Conservation (phyloP, 1,140 invertebrate genomes). For the Drosophila sechellia region DNA sequence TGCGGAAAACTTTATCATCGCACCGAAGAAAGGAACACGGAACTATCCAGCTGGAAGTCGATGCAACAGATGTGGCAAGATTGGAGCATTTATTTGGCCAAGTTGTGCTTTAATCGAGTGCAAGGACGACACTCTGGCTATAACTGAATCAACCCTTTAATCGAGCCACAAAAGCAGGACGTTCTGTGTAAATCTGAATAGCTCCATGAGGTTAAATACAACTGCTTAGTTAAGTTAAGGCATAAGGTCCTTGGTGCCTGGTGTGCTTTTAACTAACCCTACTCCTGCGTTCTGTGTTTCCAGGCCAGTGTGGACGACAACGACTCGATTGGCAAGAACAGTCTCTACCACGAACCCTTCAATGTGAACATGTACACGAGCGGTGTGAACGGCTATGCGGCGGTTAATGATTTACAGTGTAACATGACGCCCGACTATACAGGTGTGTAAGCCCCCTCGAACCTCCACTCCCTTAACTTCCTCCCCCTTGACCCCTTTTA, state of each 20-base stretch:
- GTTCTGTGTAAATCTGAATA: too few relatives aligned
- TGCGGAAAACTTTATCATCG: slow-evolving; percentile 25
- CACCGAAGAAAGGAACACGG: background rate
- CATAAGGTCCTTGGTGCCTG: too few relatives aligned
- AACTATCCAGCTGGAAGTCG: slow-evolving; percentile 8
- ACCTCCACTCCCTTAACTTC: slow-evolving; percentile 3
- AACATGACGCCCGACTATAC: slow-evolving; percentile 85
- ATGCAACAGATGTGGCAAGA: slow-evolving; percentile 24
- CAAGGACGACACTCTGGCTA: background rate
- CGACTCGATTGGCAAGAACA: slow-evolving; percentile 85
- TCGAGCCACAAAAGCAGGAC: too few relatives aligned
- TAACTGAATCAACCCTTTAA: background rate
- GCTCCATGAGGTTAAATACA: too few relatives aligned
- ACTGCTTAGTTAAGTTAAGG: too few relatives aligned
- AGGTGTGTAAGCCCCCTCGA: slow-evolving; percentile 77
- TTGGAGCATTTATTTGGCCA: slow-evolving; percentile 9
- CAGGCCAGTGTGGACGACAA: slow-evolving; percentile 84
- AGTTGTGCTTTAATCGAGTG: background rate
- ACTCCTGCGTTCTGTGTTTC: background rate
- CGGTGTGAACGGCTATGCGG: slow-evolving; percentile 83
- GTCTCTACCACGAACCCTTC: slow-evolving; percentile 85
- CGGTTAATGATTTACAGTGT: slow-evolving; percentile 84
- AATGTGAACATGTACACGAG: slow-evolving; percentile 85
- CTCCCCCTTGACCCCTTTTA: background rate
- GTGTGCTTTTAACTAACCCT: background rate